phyloP scores from a whole-genome alignment of 2,113 vertebrate genomes.

The Barnardius zonarius region DNA sequence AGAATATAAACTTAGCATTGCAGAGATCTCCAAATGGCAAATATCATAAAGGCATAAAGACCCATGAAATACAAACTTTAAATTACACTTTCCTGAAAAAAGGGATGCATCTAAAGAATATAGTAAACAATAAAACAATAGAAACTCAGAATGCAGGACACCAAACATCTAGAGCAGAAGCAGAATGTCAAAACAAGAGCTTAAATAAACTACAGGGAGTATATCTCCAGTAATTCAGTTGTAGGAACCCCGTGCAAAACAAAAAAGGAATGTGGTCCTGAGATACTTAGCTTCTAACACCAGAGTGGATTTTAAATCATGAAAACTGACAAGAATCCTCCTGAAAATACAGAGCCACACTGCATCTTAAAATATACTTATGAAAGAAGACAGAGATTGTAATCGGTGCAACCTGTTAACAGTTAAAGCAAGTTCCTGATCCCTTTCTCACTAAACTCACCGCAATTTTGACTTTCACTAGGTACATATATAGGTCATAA shows the following conservation, averaged over 20 bases:
- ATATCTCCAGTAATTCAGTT: background rate
- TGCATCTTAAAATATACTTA: background rate
- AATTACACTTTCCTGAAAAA: background rate
- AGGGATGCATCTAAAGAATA: background rate
- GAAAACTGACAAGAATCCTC: background rate
- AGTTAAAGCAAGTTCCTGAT: background rate
- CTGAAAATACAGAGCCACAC: background rate
- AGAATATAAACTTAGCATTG: background rate
- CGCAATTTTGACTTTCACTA: background rate
- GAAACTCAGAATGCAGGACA: background rate
- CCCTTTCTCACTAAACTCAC: background rate
- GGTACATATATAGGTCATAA: background rate
- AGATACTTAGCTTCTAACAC: background rate
- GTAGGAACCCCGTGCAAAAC: background rate
- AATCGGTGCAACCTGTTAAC: background rate
- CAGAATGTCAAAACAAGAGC: background rate
- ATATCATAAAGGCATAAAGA: background rate
- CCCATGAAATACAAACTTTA: background rate
- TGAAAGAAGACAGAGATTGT: background rate
- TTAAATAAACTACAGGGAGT: background rate
- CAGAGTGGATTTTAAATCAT: background rate
- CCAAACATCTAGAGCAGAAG: background rate
- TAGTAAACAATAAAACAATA: background rate
- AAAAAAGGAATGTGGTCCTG: background rate
- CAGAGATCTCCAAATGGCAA: background rate